phyloP scores from a whole-genome alignment of 2,888 invertebrate genomes.

The Lochmaea capreae region DNA sequence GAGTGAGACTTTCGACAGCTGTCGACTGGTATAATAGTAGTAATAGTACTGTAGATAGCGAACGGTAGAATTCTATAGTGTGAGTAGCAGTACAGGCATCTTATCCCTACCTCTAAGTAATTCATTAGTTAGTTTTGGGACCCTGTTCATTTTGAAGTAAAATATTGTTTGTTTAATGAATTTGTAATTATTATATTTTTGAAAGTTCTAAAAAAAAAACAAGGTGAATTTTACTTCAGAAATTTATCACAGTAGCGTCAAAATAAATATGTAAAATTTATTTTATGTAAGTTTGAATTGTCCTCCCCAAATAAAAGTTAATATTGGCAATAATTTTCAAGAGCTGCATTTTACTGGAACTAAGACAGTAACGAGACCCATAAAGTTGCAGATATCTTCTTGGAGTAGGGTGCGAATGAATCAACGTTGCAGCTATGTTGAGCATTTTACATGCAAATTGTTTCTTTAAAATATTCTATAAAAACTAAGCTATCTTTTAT shows the following conservation, averaged over 20 bases:
- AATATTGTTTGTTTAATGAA: too few species aligned
- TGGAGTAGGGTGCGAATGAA: slow-evolving; percentile 13
- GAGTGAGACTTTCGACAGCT: too few species aligned
- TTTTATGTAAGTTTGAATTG: neutral
- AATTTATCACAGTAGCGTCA: neutral
- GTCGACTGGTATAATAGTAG: too few species aligned
- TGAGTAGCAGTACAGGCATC: too few species aligned
- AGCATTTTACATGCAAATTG: slow-evolving; percentile 16
- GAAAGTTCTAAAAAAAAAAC: too few species aligned
- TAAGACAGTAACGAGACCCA: slow-evolving; percentile 10
- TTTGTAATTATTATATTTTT: too few species aligned
- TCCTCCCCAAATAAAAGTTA: neutral
- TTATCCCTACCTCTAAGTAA: too few species aligned
- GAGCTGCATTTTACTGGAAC: slow-evolving; percentile 5
- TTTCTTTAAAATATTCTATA: slow-evolving; percentile 3
- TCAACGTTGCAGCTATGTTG: slow-evolving; percentile 2
- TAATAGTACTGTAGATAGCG: too few species aligned
- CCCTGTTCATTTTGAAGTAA: too few species aligned
- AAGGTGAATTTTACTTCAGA: too few species aligned
- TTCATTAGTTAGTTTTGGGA: too few species aligned
- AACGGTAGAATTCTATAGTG: too few species aligned
- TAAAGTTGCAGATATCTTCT: slow-evolving; percentile 14
- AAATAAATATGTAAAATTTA: neutral
- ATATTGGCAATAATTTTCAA: slow-evolving; percentile 9
- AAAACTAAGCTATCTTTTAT: neutral